Evolutionary conservation across 2,113 vertebrate species (phyloP), one percentile per base, ranked within the genome.

Genomic region (Labrus mixtus): DNA sequence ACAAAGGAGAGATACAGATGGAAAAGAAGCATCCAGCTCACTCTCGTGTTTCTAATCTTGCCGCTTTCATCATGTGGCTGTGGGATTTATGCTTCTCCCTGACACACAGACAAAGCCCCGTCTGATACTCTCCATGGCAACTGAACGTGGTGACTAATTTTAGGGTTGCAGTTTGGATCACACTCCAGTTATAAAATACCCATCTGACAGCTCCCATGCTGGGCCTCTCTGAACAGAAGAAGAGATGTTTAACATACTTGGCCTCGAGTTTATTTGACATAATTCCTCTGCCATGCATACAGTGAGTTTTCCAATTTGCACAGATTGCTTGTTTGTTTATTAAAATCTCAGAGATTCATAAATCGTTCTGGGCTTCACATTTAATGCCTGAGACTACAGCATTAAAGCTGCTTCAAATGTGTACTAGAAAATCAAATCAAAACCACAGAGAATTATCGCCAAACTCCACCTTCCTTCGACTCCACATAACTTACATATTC

Each of bases 91-190:
- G 83, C 81, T 51, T 81, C 77, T 85, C 66, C 45, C 81, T 73
- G 83, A 85, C 79, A 86, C 64, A 58, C 69, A 81, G 74, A 82
- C 86, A 87, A 86, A 87, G 78, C 70, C 73, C 66, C 0, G 55
- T 66, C 82, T 84, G 85, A 90, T 88, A 67, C 76, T 91, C 90
- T 84, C 87, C 90, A 91, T 90, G 85, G 91, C 88, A 92, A 90
- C 88, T 39, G 78, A 78, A 74, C 22, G 69, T 51, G 63, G 84
- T 62, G 73, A 83, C 87, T 88, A 81, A 87, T 87, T 88, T 87
- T 79, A 77, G 87, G 83, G 79, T 56, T 73, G 87, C 29, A 60
- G 73, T 87, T 83, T 62, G 78, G 88, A 87, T 85, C 74, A 77
- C 78, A 64, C 79, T 88, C 79, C 19, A 80, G 75, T 87, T 86